Base-by-base conservation (phyloP, 2,888 invertebrate genomes). In the Callinectes sapidus region DNA sequence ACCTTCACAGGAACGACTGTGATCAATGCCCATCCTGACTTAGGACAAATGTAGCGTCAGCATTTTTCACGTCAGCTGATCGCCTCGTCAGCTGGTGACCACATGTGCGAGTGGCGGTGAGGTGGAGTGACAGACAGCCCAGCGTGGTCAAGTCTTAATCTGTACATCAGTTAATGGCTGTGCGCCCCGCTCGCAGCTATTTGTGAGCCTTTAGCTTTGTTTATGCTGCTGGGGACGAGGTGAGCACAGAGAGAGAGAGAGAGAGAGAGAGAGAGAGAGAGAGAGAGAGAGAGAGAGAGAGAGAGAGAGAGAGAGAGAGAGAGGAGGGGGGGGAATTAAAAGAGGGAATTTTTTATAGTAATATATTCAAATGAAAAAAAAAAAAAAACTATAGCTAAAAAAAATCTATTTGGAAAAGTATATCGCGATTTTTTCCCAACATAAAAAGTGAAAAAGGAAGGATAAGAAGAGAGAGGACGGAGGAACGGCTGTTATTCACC, bases 71-170 rank as follows among this genome's bases (percentile, higher is more conserved):
- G 88, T 88, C 88, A 55, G 61, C 87, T 88, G 88, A 88, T 88
- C 88, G 55, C 23, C 88, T 88, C 55, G 88, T 88, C 88, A 88
- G 88, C 88, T 88, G 88, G 28, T 28, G 55, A 61, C 88, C 88
- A 88, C 88, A 88, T 88, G 88, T 88, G 55, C 28, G 71, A 71
- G 71, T n/a, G 28, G 71, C 71, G 71, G 71, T 10, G 71, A 81
- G 88, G 61, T 18, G 54, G 88, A 54, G 88, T 54, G 88, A 54
- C 66, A 66, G 35, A n/a, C 89, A 71, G 89, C 89, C 77, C 39
- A n/a, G 90, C 42, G 90, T 90, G 90, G 85, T 81, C 90, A 55
- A 54, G 91, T 35, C 91, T 61, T 91, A 91, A 91, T 91, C 91
- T 91, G 35, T 66, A 66, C 89, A 89, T 66, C 89, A 89, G 89